Conservation (phyloP, 2,888 invertebrate species). For the Agrilus mali region DNA sequence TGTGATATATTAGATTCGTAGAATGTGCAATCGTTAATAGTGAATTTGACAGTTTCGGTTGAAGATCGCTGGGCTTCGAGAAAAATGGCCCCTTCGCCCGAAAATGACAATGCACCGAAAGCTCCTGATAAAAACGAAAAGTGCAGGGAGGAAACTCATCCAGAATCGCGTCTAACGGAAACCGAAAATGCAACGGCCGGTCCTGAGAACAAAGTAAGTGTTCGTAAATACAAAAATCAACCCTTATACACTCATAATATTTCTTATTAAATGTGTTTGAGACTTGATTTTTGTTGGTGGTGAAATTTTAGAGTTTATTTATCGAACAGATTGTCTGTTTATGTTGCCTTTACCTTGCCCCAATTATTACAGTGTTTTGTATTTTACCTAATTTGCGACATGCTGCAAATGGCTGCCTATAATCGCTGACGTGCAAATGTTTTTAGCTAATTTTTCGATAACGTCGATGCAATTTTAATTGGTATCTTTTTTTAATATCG, state of each 20-base stretch:
- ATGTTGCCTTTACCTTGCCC: slow-evolving; percentile 3
- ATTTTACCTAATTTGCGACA: slow-evolving; percentile 12
- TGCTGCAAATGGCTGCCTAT: slow-evolving; percentile 16
- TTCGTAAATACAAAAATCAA: not conserved
- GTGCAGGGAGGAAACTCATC: slow-evolving; percentile 37
- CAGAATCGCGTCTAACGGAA: slow-evolving; percentile 35
- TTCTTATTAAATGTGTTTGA: no score
- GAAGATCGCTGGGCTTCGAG: slow-evolving; percentile 9
- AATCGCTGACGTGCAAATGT: slow-evolving; percentile 16
- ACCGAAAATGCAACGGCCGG: slow-evolving; percentile 21
- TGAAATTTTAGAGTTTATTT: no score
- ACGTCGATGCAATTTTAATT: not conserved
- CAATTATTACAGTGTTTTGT: slow-evolving; percentile 11
- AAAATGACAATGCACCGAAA: slow-evolving; percentile 63
- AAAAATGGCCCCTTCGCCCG: slow-evolving; percentile 68
- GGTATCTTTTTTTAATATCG: no score
- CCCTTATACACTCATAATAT: no score
- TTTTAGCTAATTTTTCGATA: slow-evolving; percentile 8
- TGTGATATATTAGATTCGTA: slow-evolving; percentile 5
- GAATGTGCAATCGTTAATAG: slow-evolving; percentile 8
- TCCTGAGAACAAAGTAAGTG: slow-evolving; percentile 22
- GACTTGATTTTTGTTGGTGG: no score
- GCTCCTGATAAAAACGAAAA: slow-evolving; percentile 55
- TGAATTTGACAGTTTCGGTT: slow-evolving; percentile 10
- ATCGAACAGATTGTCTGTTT: not conserved